Evolutionary conservation across 1,140 invertebrate species (phyloP).

Genomic region (Zaprionus capensis): DNA sequence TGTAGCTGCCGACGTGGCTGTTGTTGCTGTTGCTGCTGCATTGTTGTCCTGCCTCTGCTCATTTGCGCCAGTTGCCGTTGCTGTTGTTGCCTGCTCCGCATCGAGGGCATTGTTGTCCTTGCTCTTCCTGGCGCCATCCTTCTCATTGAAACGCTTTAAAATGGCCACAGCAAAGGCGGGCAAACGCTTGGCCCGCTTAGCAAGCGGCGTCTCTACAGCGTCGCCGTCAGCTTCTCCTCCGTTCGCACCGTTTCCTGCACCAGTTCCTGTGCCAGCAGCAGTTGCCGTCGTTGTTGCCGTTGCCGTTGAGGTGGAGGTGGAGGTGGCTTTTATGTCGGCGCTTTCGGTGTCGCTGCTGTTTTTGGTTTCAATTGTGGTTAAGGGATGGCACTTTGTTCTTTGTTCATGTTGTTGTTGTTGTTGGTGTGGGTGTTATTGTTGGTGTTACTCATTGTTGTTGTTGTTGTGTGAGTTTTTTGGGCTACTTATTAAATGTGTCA

Average conservation of each 20-base stretch:
- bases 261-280: conserved; percentile 12
- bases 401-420: conserved; percentile 20
- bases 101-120: conserved; percentile 64
- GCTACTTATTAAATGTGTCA: conserved; percentile 69
- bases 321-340: conserved; percentile 84
- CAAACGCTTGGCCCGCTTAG: conserved; percentile 69
- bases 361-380: conserved; percentile 61
- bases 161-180: conserved; percentile 77
- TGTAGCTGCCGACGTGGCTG: conserved; percentile 42
- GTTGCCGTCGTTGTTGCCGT: conserved; percentile 51
- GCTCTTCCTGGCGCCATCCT: conserved; percentile 54
- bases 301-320: conserved; percentile 68
- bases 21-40: conserved; percentile 33
- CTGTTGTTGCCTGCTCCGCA: conserved; percentile 55
- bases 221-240: neutral
- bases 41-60: conserved; percentile 44
- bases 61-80: conserved; percentile 41
- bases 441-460: conserved; percentile 29
- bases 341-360: conserved; percentile 86
- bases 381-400: conserved; percentile 35
- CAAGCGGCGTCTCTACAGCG: neutral
- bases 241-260: conserved; percentile 13
- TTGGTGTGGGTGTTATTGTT: conserved; percentile 33
- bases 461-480: conserved; percentile 20
- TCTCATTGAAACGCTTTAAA: conserved; percentile 77